Evolutionary conservation across 2,888 invertebrate species (phyloP), one percentile per base, ranked within the genome.

Genomic region (Drosophila austrosaltans): DNA sequence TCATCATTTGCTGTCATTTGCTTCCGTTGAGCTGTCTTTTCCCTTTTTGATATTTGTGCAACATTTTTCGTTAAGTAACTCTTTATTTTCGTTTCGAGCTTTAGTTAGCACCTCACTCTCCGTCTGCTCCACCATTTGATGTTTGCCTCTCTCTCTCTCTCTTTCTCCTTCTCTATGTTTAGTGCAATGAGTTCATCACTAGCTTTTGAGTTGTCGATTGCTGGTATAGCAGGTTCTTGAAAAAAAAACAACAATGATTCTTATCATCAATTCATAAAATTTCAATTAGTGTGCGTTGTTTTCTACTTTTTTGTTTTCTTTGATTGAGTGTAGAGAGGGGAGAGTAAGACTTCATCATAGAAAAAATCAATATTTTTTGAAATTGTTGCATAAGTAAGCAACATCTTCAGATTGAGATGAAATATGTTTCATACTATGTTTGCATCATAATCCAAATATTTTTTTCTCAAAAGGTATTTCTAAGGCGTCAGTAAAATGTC

Each of bases 181-280:
- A 56, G 22, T 72, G 72, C 81, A 83, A 76, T 86, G 87, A 82
- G 87, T 82, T 82, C 82, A 86, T 82, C 87, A 72, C 66, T 75
- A 1, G 48, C 16, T 71, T 77, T 78, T 59, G 63, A 66, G 30
- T 64, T 68, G 63, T 69, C 40, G 30, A 62, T 40, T 62, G 25
- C n/a, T 63, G n/a, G 53, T 72, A 22, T 61, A 57, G 65, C 75
- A 69, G 72, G 76, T 75, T 69, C 48, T 66, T 53, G 36, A 57
- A 57, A 57, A 36, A 20, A 20, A 56, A 36, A 36, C 36, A 39
- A 57, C 65, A 63, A 40, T 40, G 81, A 86, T 86, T 86, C 82
- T 86, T 86, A 82, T 82, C 82, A 74, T 67, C 59, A 68, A 79
- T 70, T 81, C 74, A 79, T 78, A 76, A 70, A 72, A 81, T 76